phyloP scores from a whole-genome alignment of 2,113 vertebrate species.

The Laticauda colubrina region DNA sequence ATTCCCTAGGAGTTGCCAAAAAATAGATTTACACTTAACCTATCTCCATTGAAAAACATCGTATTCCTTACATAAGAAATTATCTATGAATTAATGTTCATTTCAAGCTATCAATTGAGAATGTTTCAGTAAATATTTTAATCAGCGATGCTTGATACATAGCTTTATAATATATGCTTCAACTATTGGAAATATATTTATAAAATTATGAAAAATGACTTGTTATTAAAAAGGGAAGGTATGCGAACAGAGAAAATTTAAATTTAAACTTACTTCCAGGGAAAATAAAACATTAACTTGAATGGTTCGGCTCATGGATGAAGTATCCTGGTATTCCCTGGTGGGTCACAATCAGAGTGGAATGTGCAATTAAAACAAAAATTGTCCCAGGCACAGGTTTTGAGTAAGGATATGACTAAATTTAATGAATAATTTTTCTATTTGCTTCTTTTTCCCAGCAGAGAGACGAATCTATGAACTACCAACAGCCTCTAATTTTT shows the following conservation, averaged over 20 bases:
- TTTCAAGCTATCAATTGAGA: background rate
- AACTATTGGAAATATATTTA: background rate
- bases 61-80: background rate
- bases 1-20: background rate
- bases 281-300: background rate
- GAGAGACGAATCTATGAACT: background rate
- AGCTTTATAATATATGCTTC: background rate
- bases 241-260: background rate
- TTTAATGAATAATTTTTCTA: background rate
- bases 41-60: background rate
- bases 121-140: background rate
- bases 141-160: background rate
- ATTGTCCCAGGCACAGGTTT: background rate
- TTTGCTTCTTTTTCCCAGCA: background rate
- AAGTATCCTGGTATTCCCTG: background rate
- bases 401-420: background rate
- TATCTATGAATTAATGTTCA: background rate
- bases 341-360: background rate
- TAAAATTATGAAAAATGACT: background rate
- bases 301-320: background rate
- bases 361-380: background rate
- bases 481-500: background rate
- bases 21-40: background rate
- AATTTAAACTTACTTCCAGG: background rate
- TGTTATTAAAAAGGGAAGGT: background rate